phyloP scores from a whole-genome alignment of 2,888 invertebrate genomes.

The Trachelus troglodyta region DNA sequence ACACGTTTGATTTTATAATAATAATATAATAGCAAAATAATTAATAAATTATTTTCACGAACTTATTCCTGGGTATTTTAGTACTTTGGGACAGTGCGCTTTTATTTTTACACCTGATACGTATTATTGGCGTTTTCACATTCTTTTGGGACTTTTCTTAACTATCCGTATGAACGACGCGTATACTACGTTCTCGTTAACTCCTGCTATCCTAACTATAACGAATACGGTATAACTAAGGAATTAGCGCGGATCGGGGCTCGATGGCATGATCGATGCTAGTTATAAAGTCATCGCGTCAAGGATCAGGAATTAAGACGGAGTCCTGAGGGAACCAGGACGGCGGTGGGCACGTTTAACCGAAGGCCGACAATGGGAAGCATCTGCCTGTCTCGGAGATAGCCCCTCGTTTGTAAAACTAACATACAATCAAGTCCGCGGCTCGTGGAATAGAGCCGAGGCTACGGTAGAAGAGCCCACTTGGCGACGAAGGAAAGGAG shows the following conservation, averaged over 20 bases:
- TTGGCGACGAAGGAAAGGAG: conserved; percentile 25
- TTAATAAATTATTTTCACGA: not conserved
- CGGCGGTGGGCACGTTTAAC: conserved; percentile 21
- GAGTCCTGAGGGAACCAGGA: conserved; percentile 1
- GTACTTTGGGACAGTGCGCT: no score
- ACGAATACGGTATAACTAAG: not conserved
- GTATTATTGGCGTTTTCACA: no score
- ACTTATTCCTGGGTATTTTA: no score
- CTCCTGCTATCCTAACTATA: not conserved
- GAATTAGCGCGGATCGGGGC: not conserved
- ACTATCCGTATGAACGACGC: not conserved
- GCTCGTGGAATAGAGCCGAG: conserved; percentile 24
- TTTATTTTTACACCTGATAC: no score
- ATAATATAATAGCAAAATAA: no score
- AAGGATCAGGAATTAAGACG: conserved; percentile 1
- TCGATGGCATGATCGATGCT: not conserved
- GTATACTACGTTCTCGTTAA: not conserved
- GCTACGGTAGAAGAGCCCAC: not conserved
- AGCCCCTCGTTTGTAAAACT: conserved; percentile 62
- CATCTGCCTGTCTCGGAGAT: conserved; percentile 54
- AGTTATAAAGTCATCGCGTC: not conserved
- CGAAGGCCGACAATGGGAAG: conserved; percentile 41
- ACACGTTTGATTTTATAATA: no score
- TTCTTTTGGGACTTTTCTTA: not conserved
- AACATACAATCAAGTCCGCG: conserved; percentile 62